These are phyloP conservation scores for Tinea pellionella DNA, from an alignment of 2,888 invertebrate species.

Conservation along the genomic window DNA sequence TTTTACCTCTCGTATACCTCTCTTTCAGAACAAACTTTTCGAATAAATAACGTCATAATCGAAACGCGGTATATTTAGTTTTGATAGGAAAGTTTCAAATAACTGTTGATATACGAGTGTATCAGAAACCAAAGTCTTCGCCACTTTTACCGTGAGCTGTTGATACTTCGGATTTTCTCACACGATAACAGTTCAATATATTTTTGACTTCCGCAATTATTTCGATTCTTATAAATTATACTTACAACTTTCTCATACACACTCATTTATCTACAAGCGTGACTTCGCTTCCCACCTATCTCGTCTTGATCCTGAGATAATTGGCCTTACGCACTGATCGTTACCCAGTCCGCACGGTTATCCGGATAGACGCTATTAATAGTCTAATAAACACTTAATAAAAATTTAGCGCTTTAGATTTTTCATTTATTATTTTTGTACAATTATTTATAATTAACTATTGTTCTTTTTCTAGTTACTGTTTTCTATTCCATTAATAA, in stretches of 20 bases:
- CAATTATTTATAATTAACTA: no score
- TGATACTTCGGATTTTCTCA: not conserved
- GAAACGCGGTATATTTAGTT: slow-evolving; percentile 10
- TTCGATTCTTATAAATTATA: not conserved
- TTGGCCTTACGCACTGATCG: no score
- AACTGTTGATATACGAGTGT: slow-evolving; percentile 8
- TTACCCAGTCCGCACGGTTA: no score
- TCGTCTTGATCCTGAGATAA: no score
- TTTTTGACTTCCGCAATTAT: not conserved
- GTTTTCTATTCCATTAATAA: no score
- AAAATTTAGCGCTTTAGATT: no score
- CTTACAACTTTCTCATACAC: not conserved
- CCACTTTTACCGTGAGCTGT: slow-evolving; percentile 3
- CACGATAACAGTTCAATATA: not conserved
- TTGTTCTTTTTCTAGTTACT: no score
- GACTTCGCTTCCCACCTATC: no score
- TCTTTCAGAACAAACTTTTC: slow-evolving; percentile 15
- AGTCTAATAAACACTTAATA: no score
- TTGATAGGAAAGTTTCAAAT: slow-evolving; percentile 9
- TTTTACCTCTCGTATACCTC: not conserved
- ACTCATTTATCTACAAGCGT: no score
- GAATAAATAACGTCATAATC: slow-evolving; percentile 18
- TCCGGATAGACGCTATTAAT: no score
- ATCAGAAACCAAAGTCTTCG: slow-evolving; percentile 2
- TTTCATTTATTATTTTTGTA: no score